These are phyloP conservation scores for Neuroscelio doddi DNA, from an alignment of 2,888 invertebrate species.

Conservation along the genomic window DNA sequence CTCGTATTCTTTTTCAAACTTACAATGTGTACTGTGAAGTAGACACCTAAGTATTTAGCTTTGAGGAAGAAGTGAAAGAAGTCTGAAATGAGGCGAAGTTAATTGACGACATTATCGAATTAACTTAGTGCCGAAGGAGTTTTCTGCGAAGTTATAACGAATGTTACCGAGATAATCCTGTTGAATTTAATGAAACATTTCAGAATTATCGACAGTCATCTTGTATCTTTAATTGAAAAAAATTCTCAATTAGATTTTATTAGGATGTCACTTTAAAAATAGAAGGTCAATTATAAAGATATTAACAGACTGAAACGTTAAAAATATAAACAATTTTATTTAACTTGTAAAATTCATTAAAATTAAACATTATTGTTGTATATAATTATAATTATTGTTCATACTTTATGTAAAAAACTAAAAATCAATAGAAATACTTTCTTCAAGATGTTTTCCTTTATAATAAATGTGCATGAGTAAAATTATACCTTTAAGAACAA, in stretches of 20 bases:
- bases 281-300: no score
- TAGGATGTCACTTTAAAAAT: no score
- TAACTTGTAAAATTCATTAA: no score
- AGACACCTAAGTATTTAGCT: constrained; percentile 13
- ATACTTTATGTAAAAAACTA: no score
- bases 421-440: no score
- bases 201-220: neutral
- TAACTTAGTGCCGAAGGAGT: constrained; percentile 23
- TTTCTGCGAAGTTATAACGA: constrained; percentile 14
- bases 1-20: constrained; percentile 12
- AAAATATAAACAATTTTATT: no score
- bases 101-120: constrained; percentile 29
- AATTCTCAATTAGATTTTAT: neutral
- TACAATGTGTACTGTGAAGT: constrained; percentile 7
- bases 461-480: no score
- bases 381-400: no score
- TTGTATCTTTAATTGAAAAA: neutral
- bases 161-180: constrained; percentile 1
- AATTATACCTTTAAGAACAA: no score
- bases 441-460: no score
- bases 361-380: no score
- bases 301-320: no score
- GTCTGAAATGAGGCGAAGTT: constrained; percentile 21
- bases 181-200: neutral
- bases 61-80: neutral